phyloP scores from a whole-genome alignment of 1,140 invertebrate genomes.

The Drosophila tani region DNA sequence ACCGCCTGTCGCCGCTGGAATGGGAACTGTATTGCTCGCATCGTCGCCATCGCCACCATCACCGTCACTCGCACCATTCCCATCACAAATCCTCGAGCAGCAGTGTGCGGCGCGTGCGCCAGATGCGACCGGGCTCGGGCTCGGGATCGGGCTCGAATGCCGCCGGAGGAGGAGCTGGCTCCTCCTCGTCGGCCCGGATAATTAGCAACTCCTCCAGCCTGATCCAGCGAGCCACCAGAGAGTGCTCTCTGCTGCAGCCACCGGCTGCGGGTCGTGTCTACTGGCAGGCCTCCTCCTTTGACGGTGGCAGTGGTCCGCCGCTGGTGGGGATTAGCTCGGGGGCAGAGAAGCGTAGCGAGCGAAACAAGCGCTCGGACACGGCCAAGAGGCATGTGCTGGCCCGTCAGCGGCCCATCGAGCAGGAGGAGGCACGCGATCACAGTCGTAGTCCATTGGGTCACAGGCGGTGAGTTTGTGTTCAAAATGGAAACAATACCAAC shows the following conservation, averaged over 20 bases:
- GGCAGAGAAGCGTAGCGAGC: conserved; percentile 68
- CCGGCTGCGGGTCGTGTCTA: conserved; percentile 71
- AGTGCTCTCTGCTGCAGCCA: conserved; percentile 75
- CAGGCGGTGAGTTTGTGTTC: conserved; percentile 61
- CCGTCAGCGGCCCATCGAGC: conserved; percentile 90
- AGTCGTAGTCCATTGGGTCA: conserved; percentile 74
- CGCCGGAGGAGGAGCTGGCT: conserved; percentile 24
- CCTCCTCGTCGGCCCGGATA: conserved; percentile 59
- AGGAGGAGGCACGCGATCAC: conserved; percentile 85
- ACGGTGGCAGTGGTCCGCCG: conserved; percentile 85
- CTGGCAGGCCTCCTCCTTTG: conserved; percentile 84
- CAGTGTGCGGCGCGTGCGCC: conserved; percentile 67
- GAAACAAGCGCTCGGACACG: conserved; percentile 87
- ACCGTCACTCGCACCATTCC: conserved; percentile 56
- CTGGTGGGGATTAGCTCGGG: conserved; percentile 44
- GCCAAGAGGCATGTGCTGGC: conserved; percentile 90
- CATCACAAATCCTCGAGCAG: conserved; percentile 60
- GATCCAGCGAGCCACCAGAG: conserved; percentile 70
- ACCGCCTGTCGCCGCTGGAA: conserved; percentile 59
- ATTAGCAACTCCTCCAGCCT: conserved; percentile 81
- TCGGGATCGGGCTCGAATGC: conserved; percentile 17
- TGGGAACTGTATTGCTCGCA: conserved; percentile 59
- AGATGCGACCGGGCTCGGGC: conserved; percentile 33
- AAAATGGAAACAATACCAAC: background rate
- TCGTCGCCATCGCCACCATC: conserved; percentile 66